These are phyloP conservation scores for Sepiola atlantica DNA, from an alignment of 2,888 invertebrate genomes.

Conservation along the genomic window DNA sequence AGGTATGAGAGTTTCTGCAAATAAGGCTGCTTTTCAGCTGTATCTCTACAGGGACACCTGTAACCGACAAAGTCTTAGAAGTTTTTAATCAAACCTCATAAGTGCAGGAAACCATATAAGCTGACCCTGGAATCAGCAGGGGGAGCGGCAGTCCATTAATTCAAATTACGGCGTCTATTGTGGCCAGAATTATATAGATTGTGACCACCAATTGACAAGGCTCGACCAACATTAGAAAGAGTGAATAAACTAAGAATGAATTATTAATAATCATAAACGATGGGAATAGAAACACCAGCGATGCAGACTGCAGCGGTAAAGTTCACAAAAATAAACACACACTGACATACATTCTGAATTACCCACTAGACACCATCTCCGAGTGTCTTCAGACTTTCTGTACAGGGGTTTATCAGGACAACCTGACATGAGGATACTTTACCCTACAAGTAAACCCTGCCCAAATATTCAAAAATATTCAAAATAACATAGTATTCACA, in stretches of 20 bases:
- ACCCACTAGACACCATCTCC: too few relatives aligned
- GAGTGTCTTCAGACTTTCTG: too few relatives aligned
- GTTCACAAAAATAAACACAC: background rate
- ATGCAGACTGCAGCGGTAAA: background rate
- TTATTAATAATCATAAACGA: constrained; percentile 6
- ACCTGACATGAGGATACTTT: too few relatives aligned
- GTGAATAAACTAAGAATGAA: background rate
- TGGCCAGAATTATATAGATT: background rate
- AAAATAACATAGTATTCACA: too few relatives aligned
- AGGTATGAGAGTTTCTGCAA: background rate
- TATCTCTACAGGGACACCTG: background rate
- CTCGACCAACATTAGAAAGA: background rate
- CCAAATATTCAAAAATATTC: too few relatives aligned
- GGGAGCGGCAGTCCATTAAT: background rate
- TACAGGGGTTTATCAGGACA: too few relatives aligned
- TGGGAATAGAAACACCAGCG: background rate
- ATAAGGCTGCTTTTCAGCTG: background rate
- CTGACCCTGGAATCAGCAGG: constrained; percentile 4
- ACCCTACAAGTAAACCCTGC: too few relatives aligned
- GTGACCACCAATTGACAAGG: constrained; percentile 9
- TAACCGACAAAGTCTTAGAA: constrained; percentile 19
- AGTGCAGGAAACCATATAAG: background rate
- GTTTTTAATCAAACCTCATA: constrained; percentile 20
- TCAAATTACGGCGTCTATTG: background rate
- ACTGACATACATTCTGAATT: background rate